phyloP scores from a whole-genome alignment of 1,140 invertebrate genomes.

The Leptopilina clavipes region DNA sequence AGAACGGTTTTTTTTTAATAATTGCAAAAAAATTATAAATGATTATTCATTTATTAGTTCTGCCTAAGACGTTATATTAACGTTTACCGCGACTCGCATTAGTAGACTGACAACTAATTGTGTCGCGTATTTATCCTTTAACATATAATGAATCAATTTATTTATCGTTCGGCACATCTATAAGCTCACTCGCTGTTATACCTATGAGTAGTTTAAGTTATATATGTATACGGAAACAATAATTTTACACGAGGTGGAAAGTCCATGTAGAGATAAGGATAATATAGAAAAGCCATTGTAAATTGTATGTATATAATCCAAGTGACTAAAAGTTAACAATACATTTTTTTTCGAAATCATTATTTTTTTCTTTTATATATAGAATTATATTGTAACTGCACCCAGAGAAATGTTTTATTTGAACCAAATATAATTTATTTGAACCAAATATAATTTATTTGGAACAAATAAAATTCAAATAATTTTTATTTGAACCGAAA shows the following conservation, averaged over 20 bases:
- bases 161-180: slow-evolving; percentile 8
- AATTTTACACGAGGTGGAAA: slow-evolving; percentile 1
- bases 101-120: not conserved
- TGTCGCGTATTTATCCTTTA: slow-evolving; percentile 4
- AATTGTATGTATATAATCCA: not conserved
- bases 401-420: too few relatives aligned
- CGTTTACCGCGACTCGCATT: not conserved
- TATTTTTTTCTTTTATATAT: too few relatives aligned
- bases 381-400: not conserved
- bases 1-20: too few relatives aligned
- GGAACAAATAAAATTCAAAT: too few relatives aligned
- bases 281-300: not conserved
- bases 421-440: too few relatives aligned
- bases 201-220: slow-evolving; percentile 19
- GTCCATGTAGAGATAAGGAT: slow-evolving; percentile 4
- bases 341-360: not conserved
- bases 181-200: not conserved
- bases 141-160: slow-evolving; percentile 9
- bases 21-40: too few relatives aligned
- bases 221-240: slow-evolving; percentile 13
- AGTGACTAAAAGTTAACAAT: not conserved
- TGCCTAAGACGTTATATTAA: not conserved
- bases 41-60: not conserved
- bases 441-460: too few relatives aligned
- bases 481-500: too few relatives aligned